phyloP scores from a whole-genome alignment of 2,888 invertebrate species.

The Spisula subtruncata region DNA sequence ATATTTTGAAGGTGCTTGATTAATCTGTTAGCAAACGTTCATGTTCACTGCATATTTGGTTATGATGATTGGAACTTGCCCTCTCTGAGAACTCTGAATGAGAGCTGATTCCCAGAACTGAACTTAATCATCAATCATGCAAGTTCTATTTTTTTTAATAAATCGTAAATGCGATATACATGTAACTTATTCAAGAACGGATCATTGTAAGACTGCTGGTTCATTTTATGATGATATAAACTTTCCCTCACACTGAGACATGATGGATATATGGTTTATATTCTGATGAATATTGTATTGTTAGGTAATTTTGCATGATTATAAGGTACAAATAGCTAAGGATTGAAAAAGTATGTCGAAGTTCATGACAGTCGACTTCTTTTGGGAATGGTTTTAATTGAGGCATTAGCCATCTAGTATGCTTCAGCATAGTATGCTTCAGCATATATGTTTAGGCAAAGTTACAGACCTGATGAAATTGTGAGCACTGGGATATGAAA shows the following conservation, averaged over 20 bases:
- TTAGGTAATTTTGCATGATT: too few relatives aligned
- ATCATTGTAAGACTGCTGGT: background rate
- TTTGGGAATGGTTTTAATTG: too few relatives aligned
- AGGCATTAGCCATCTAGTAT: too few relatives aligned
- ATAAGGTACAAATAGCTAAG: too few relatives aligned
- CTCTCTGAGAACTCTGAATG: conserved; percentile 45
- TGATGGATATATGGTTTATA: conserved; percentile 1
- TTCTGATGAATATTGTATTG: background rate
- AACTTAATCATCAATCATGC: background rate
- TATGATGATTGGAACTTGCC: conserved; percentile 63
- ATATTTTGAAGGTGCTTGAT: too few relatives aligned
- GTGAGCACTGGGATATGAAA: conserved; percentile 54
- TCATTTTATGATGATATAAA: conserved; percentile 51
- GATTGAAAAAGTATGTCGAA: too few relatives aligned
- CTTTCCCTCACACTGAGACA: conserved; percentile 60
- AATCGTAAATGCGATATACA: background rate
- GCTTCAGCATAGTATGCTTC: too few relatives aligned
- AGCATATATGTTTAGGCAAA: too few relatives aligned
- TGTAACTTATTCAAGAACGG: background rate
- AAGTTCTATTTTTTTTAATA: too few relatives aligned
- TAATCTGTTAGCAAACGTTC: too few relatives aligned
- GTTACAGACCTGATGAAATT: conserved; percentile 30
- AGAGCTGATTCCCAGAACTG: conserved; percentile 31
- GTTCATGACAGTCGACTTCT: too few relatives aligned
- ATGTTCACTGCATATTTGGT: background rate